Evolutionary conservation across 2,113 vertebrate species (phyloP).

Genomic region (Poeciliopsis occidentalis): DNA sequence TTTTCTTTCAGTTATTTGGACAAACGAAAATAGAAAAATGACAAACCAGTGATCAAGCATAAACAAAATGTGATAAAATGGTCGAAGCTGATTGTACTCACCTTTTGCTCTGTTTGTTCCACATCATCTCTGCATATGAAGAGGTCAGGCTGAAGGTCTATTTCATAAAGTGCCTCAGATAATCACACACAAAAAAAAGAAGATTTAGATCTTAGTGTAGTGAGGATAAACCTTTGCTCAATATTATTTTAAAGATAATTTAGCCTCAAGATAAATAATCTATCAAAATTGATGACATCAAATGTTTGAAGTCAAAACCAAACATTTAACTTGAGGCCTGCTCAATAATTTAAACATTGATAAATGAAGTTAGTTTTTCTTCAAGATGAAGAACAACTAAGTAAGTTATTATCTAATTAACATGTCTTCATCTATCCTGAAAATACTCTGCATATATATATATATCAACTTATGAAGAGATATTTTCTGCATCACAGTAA

Average conservation of each 20-base stretch:
- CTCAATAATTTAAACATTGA: background rate
- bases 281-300: no score
- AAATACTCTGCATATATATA: background rate
- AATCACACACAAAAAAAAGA: background rate
- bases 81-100: no score
- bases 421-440: background rate
- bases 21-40: background rate
- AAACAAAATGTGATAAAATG: background rate
- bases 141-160: background rate
- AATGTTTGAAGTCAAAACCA: background rate
- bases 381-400: no score
- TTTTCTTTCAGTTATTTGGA: background rate
- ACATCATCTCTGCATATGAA: no score
- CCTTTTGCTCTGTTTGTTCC: no score
- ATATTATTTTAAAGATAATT: background rate
- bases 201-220: background rate
- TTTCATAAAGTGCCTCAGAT: background rate
- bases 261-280: no score
- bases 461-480: background rate
- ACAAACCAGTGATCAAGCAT: background rate
- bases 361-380: no score
- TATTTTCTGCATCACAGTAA: background rate
- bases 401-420: background rate
- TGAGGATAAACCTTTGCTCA: background rate
- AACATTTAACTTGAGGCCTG: background rate